Percentiles rank a stretch among this genome's conserved stretches.
phyloP scores from a whole-genome alignment of 2,797 vertebrate species.

The Mormyrus proboscirostris region DNA sequence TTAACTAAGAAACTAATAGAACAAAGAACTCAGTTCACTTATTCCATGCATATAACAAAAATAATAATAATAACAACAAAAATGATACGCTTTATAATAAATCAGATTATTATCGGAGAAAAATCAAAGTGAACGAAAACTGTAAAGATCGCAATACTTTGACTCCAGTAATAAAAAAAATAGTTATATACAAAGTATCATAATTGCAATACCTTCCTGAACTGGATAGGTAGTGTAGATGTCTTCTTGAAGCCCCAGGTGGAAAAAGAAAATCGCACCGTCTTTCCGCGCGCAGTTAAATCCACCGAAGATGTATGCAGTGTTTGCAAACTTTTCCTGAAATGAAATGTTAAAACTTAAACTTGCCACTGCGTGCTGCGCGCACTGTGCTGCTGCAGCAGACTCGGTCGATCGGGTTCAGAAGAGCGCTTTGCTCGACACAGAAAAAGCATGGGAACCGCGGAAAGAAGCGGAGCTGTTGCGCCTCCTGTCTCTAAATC shows the following conservation, averaged over 20 bases:
- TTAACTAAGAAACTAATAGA: neutral
- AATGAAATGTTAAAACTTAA: neutral
- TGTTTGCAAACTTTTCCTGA: neutral
- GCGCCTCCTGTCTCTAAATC: slow-evolving; percentile 41
- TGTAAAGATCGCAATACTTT: neutral
- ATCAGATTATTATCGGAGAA: neutral
- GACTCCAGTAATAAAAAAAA: neutral
- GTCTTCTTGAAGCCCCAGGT: neutral
- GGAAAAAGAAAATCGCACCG: neutral
- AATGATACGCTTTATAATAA: neutral
- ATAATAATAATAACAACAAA: neutral
- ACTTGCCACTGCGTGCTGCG: neutral
- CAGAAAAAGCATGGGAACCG: slow-evolving; percentile 12
- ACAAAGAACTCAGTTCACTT: neutral
- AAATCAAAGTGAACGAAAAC: slow-evolving; percentile 2
- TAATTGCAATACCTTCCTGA: neutral
- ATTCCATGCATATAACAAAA: neutral
- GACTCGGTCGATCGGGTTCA: slow-evolving; percentile 3
- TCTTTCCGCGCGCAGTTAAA: neutral
- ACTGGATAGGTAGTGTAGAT: neutral
- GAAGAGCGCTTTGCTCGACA: neutral
- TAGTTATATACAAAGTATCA: neutral
- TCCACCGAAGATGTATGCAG: neutral
- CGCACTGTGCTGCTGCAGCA: neutral
- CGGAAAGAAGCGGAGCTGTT: slow-evolving; percentile 26